Base-by-base conservation (phyloP, 2,888 invertebrate species). In the Nebria brevicollis region DNA sequence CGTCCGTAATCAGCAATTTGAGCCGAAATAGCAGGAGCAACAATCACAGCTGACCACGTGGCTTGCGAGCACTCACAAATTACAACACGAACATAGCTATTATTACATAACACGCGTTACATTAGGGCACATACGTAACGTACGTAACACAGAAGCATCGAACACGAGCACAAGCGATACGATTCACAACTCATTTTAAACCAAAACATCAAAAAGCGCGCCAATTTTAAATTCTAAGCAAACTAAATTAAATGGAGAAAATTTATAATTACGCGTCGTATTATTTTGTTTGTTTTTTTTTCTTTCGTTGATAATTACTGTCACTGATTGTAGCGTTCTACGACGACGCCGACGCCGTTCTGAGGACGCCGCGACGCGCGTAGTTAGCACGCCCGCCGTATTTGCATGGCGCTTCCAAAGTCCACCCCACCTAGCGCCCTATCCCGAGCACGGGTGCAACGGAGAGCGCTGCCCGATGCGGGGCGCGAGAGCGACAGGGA, bases 371-470 rank as follows among this genome's bases (percentile, higher is more conserved):
- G 88, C 88, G 88, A 87, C 87, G 87, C 87, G 87, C 86, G 87
- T 88, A 89, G 88, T 89, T 89, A 89, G 88, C 89, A 88, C 89
- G 88, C 88, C 88, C 87, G 88, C 87, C 88, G 87, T 88, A 89
- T 89, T 89, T 89, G 89, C 89, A 89, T 89, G 89, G 88, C 88
- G 86, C 86, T 85, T 86, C 86, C 85, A 85, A 84, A 85, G 86
- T 86, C 86, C 86, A 84, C 84, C 84, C 82, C 84, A 84, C 85
- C 84, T 84, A 54, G 54, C 4, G 54, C 54, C 43, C 43, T 10
- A 43, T 43, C 43, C 83, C 70, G 82, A 42, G 65, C 54, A 13
- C 54, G 13, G 8, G 54, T 54, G 54, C 54, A 7, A 54, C 6
- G 8, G 8, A 54, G 54, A 54, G 84, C 84, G 73, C 66, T 54